These are phyloP conservation scores for Luidia sarsii DNA, from an alignment of 53 echinoderm and acorn worm genomes.

Conservation along the genomic window DNA sequence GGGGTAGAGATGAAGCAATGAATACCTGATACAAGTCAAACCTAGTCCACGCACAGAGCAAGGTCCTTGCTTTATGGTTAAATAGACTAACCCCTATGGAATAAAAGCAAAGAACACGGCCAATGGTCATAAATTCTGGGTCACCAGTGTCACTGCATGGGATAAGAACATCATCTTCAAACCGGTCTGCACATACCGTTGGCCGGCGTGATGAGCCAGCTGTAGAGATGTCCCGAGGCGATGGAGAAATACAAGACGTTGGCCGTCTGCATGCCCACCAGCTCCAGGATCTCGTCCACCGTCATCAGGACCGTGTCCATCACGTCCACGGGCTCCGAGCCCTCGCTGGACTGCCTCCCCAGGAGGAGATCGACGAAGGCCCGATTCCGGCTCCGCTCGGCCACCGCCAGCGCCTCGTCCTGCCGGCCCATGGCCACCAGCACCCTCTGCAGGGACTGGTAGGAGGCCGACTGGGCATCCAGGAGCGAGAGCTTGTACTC, in stretches of 20 bases:
- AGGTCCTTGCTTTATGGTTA: too few relatives aligned
- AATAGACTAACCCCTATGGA: too few relatives aligned
- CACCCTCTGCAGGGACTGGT: conserved; percentile 93
- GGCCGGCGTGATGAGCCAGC: conserved; percentile 86
- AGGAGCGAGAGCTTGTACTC: conserved; percentile 91
- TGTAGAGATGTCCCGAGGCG: conserved; percentile 94
- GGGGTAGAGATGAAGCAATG: too few relatives aligned
- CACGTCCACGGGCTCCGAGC: conserved; percentile 50
- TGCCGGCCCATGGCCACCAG: conserved; percentile 74
- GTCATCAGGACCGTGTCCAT: conserved; percentile 78
- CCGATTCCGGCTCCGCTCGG: conserved; percentile 87
- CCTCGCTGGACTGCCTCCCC: conserved; percentile 74
- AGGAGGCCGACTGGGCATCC: conserved; percentile 90
- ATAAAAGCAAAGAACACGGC: too few relatives aligned
- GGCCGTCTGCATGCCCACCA: conserved; percentile 85
- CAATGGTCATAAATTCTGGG: too few relatives aligned
- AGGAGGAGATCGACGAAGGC: conserved; percentile 94
- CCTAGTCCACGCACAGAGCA: too few relatives aligned
- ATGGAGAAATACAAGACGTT: conserved; percentile 89
- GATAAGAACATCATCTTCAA: background rate
- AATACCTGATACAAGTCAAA: too few relatives aligned
- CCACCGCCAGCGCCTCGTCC: conserved; percentile 91
- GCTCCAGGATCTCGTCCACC: conserved; percentile 85
- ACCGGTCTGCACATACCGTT: conserved; percentile 81
- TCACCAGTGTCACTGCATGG: too few relatives aligned